These are phyloP conservation scores for Dinoponera quadriceps DNA, from an alignment of 1,140 invertebrate genomes.

Conservation along the genomic window DNA sequence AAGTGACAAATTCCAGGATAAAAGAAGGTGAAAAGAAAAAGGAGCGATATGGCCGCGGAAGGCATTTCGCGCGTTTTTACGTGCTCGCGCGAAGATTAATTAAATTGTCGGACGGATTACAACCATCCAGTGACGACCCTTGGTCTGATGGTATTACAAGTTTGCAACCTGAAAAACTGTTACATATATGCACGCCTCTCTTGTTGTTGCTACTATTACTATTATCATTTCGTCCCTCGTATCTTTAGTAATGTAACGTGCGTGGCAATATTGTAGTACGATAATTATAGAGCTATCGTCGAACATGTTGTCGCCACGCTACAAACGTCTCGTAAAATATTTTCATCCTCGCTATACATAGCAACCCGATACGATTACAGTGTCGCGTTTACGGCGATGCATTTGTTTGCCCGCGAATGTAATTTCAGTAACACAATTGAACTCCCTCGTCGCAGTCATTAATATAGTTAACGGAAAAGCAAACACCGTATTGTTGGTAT, in stretches of 20 bases:
- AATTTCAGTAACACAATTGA: constrained; percentile 57
- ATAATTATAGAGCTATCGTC: constrained; percentile 50
- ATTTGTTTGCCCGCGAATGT: constrained; percentile 50
- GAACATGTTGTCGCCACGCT: constrained; percentile 17
- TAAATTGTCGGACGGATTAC: constrained; percentile 82
- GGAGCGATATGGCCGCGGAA: not conserved
- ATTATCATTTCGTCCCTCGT: constrained; percentile 11
- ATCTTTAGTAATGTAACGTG: constrained; percentile 25
- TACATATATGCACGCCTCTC: constrained; percentile 19
- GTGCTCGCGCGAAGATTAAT: constrained; percentile 79
- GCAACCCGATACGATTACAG: constrained; percentile 13
- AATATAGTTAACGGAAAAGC: constrained; percentile 47
- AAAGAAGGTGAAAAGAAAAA: constrained; percentile 3
- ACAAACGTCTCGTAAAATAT: constrained; percentile 35
- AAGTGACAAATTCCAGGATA: constrained; percentile 9
- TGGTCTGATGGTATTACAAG: constrained; percentile 79
- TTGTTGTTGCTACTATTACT: not conserved
- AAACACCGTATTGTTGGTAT: constrained; percentile 38
- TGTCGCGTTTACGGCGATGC: constrained; percentile 23
- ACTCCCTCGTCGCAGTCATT: constrained; percentile 46
- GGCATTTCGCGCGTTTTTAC: constrained; percentile 73
- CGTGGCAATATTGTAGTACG: constrained; percentile 26
- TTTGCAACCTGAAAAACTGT: constrained; percentile 80
- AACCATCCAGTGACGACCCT: constrained; percentile 72
- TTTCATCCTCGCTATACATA: constrained; percentile 25